A percentile compares a stretch with the other conserved stretches of the same genome.
These are phyloP conservation scores for Halictus quadricinctus DNA, from an alignment of 2,888 invertebrate genomes.

Conservation along the genomic window DNA sequence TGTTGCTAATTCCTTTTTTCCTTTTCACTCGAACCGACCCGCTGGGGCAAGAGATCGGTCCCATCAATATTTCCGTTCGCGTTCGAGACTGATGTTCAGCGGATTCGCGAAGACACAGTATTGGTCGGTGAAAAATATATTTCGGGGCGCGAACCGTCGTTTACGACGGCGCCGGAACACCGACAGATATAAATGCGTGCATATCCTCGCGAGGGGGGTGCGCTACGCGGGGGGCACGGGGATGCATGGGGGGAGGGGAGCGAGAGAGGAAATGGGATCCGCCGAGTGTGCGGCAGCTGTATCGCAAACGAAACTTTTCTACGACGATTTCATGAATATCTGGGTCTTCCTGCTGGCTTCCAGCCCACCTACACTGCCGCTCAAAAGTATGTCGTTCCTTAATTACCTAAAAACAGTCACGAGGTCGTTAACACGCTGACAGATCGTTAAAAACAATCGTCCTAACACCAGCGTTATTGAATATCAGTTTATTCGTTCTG, in stretches of 20 bases:
- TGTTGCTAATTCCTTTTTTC: background rate
- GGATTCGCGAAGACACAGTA: conserved; percentile 31
- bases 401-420: no score
- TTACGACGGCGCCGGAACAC: conserved; percentile 50
- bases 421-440: no score
- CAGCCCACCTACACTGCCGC: conserved; percentile 28
- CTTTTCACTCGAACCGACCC: background rate
- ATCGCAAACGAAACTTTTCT: conserved; percentile 62
- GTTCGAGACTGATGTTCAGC: conserved; percentile 24
- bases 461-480: no score
- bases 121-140: conserved; percentile 56
- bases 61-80: conserved; percentile 27
- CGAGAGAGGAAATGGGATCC: conserved; percentile 62
- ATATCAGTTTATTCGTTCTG: no score
- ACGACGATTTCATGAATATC: conserved; percentile 67
- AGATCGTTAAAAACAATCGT: no score
- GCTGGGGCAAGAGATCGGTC: background rate
- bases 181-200: conserved; percentile 64
- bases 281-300: conserved; percentile 54
- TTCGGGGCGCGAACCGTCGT: conserved; percentile 57
- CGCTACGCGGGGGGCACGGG: background rate
- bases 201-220: conserved; percentile 50
- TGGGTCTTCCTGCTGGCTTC: conserved; percentile 46
- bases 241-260: background rate
- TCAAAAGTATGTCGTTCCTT: background rate